Percentiles rank a stretch among this genome's conserved stretches.
Evolutionary conservation across 2,113 vertebrate genomes (phyloP).

Genomic region (Nycticorax nycticorax): DNA sequence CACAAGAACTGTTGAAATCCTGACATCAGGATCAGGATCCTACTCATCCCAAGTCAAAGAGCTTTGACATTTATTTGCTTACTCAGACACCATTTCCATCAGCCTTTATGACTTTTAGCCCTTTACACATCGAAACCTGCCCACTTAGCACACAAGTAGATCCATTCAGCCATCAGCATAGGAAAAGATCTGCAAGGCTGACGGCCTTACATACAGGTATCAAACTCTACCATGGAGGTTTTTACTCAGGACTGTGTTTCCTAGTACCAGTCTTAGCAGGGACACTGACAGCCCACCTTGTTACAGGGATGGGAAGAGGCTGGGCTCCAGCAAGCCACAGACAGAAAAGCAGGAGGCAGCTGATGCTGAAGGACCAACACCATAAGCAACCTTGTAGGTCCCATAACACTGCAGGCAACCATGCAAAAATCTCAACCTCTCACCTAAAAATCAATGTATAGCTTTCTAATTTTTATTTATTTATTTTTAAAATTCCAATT

Average conservation of each 20-base stretch:
- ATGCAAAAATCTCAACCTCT: neutral
- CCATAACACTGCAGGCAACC: neutral
- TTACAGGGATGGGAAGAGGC: neutral
- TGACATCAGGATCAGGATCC: too few relatives aligned
- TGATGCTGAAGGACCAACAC: neutral
- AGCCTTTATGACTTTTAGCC: neutral
- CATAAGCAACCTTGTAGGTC: rapidly evolving
- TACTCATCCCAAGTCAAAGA: neutral
- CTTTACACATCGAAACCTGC: neutral
- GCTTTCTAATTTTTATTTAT: neutral
- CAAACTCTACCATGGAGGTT: too few relatives aligned
- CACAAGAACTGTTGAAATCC: neutral
- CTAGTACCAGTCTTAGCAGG: neutral
- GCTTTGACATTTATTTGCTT: neutral
- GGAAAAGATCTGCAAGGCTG: neutral
- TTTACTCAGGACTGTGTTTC: neutral
- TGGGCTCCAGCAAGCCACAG: neutral
- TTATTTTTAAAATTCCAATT: neutral
- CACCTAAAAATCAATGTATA: neutral
- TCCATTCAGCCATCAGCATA: neutral
- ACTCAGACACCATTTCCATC: neutral
- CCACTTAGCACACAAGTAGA: neutral
- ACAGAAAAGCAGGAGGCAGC: neutral
- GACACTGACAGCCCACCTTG: too few relatives aligned
- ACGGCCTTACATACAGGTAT: neutral